Evolutionary conservation across 2,888 invertebrate genomes (phyloP), one percentile per base, ranked within the genome.

Genomic region (Pomacea canaliculata): DNA sequence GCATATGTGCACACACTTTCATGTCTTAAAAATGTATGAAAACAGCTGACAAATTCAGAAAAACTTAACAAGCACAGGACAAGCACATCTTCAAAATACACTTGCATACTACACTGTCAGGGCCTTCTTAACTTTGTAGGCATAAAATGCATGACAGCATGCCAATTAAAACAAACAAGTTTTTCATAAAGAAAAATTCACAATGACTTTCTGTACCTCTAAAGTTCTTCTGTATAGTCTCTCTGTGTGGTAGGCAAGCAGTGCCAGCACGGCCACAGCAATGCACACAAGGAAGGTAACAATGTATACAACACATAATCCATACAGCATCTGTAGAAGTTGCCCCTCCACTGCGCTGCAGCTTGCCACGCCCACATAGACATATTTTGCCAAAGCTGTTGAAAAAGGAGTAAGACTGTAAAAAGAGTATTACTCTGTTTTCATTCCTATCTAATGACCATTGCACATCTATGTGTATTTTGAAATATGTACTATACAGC

Each of bases 171-270:
- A 18, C 51, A 49, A 23, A 46, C 49, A 12, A 9, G 63, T 63
- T 19, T n/a, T 19, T 19, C 63, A 16, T 12, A 63, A 19, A 63
- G 10, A 19, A 63, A 18, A 63, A 63, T 60, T 10, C 51, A 56
- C 16, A 16, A 56, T 51, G 51, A 16, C 51, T 56, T 56, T 16
- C 37, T 19, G 16, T 37, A 85, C 85, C 84, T 83, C 78, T 12
- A 81, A 72, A 66, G 79, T 69, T 13, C 80, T 75, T 69, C 79
- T 80, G 56, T 82, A 82, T 18, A 80, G 76, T 49, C 80, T 81
- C 74, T 87, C 85, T 46, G 84, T 81, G 23, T 84, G 78, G 60
- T 85, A 80, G 5, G 86, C 85, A 23, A 87, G 81, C 8, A 85
- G 77, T 10, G 86, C 81, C 63, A 87, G 75, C 16, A 86, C 78